Evolutionary conservation across 2,888 invertebrate species (phyloP).

Genomic region (Aleiodes alternator): DNA sequence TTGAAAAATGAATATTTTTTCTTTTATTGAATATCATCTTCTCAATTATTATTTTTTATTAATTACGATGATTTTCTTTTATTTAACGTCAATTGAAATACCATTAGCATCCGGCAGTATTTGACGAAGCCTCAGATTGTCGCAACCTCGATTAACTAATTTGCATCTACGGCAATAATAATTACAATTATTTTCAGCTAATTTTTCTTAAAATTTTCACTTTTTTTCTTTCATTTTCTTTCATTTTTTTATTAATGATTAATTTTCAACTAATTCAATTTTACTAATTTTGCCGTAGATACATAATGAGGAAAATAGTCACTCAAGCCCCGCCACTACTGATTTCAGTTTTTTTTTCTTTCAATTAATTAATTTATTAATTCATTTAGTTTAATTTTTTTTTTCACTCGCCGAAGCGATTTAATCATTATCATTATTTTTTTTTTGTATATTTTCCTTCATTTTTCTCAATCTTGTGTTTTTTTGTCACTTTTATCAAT

Average conservation of each 20-base stretch:
- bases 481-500: constrained; percentile 35
- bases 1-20: constrained; percentile 1
- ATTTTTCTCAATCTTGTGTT: constrained; percentile 52
- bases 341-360: constrained; percentile 56
- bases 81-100: constrained; percentile 64
- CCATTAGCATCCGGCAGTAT: constrained; percentile 69
- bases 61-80: constrained; percentile 18
- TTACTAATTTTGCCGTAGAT: constrained; percentile 46
- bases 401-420: constrained; percentile 58
- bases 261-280: constrained; percentile 49
- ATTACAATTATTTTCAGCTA: constrained; percentile 32
- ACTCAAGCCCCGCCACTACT: constrained; percentile 67
- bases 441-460: constrained; percentile 55
- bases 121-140: constrained; percentile 75
- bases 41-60: background rate
- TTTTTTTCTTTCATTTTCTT: constrained; percentile 24
- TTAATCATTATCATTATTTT: constrained; percentile 55
- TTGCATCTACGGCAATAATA: constrained; percentile 32
- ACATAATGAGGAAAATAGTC: constrained; percentile 59
- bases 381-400: constrained; percentile 57
- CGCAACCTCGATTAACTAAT: constrained; percentile 59
- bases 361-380: constrained; percentile 52
- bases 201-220: background rate
- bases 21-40: constrained; percentile 6
- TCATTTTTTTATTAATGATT: background rate